Percentiles rank a stretch among this genome's conserved stretches.
Evolutionary conservation across 92 coral and sea anemone species (phyloP).

Genomic region (Palythoa caribaeorum): DNA sequence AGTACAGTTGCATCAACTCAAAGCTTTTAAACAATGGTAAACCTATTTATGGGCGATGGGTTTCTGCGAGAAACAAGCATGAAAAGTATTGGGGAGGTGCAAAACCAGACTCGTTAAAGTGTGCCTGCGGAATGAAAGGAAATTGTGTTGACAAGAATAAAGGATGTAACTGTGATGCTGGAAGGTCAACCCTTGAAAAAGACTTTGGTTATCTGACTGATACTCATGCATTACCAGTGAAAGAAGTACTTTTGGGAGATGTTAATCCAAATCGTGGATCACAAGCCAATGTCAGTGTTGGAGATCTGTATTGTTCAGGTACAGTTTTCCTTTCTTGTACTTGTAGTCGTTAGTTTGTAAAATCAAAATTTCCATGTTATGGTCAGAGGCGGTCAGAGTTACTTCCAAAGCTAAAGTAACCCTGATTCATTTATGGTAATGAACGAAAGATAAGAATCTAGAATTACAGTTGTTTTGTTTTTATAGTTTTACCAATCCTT

Average conservation of each 20-base stretch:
- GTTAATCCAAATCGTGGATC: conserved; percentile 48
- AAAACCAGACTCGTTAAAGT: conserved; percentile 52
- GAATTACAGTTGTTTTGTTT: not conserved
- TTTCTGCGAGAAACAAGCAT: conserved; percentile 71
- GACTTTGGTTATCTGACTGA: conserved; percentile 76
- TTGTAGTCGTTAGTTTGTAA: too few relatives aligned
- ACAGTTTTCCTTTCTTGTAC: too few relatives aligned
- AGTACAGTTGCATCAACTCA: conserved; percentile 79
- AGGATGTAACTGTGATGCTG: conserved; percentile 88
- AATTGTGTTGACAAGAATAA: conserved; percentile 54
- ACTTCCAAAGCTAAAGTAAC: too few relatives aligned
- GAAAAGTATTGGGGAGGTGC: conserved; percentile 88
- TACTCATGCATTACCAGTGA: conserved; percentile 68
- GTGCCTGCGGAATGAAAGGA: conserved; percentile 76
- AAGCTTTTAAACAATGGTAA: conserved; percentile 55
- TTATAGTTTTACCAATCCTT: not conserved
- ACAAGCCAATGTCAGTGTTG: conserved; percentile 85
- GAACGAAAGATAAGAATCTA: too few relatives aligned
- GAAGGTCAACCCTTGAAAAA: conserved; percentile 47
- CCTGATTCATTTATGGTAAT: too few relatives aligned
- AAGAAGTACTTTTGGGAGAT: conserved; percentile 76
- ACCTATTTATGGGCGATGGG: conserved; percentile 78
- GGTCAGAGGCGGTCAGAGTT: not conserved
- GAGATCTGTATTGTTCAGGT: conserved; percentile 80
- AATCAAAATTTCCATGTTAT: too few relatives aligned